Conservation (phyloP, 2,113 vertebrate species). For the Tauraco erythrolophus region DNA sequence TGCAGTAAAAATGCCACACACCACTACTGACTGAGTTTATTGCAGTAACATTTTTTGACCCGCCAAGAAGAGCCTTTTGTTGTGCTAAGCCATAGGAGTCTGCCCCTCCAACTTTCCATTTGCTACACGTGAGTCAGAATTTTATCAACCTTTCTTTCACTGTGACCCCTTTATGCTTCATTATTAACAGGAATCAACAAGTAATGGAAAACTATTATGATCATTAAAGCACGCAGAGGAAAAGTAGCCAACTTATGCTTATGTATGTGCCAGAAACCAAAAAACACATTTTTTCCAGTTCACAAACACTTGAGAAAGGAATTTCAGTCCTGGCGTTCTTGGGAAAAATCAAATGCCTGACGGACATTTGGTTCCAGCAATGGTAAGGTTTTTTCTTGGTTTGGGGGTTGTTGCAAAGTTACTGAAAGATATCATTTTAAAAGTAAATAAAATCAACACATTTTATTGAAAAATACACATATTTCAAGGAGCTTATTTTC, state of each 20-base stretch:
- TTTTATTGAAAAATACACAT: background rate
- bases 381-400: background rate
- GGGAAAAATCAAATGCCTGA: slow-evolving; percentile 16
- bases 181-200: slow-evolving; percentile 51
- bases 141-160: background rate
- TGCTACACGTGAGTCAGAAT: background rate
- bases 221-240: slow-evolving; percentile 39
- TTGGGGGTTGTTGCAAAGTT: background rate
- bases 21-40: background rate
- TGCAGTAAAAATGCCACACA: background rate
- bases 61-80: background rate
- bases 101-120: background rate
- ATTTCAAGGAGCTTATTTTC: background rate
- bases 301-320: slow-evolving; percentile 46
- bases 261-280: slow-evolving; percentile 47
- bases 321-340: slow-evolving; percentile 27
- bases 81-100: background rate
- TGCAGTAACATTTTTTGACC: background rate
- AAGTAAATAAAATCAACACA: slow-evolving; percentile 9
- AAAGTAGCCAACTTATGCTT: slow-evolving; percentile 2
- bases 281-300: slow-evolving; percentile 61
- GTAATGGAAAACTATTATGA: slow-evolving; percentile 48
- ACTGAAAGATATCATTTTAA: background rate
- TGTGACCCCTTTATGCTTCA: background rate
- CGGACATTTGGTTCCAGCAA: slow-evolving; percentile 23